Evolutionary conservation across 1,140 invertebrate genomes (phyloP).

Genomic region (Aphis craccivora): DNA sequence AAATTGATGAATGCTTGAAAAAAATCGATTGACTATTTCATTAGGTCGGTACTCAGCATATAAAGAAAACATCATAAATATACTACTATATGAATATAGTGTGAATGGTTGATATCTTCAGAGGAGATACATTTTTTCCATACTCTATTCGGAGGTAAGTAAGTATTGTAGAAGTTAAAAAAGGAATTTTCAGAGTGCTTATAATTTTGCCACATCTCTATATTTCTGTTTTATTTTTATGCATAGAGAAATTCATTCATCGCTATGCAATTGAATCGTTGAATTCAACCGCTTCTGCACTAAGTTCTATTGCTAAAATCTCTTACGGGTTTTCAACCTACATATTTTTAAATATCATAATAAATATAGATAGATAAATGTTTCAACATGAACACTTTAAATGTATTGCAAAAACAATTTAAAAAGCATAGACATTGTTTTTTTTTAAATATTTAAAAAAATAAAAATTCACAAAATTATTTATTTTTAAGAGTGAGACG

Average conservation of each 20-base stretch:
- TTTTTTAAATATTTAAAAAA: neutral
- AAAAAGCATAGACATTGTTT: neutral
- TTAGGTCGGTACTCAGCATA: neutral
- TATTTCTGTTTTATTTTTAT: no score
- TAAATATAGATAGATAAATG: no score
- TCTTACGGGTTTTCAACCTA: neutral
- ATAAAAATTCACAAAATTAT: neutral
- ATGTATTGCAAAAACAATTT: neutral
- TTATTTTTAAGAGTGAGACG: neutral
- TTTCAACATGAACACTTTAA: neutral
- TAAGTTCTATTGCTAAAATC: neutral
- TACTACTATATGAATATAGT: no score
- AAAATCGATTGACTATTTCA: neutral
- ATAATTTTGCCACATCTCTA: no score
- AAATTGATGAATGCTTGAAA: neutral
- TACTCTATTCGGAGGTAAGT: neutral
- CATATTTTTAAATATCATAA: no score
- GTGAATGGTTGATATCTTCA: no score
- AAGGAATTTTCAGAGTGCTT: neutral
- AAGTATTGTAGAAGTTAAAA: neutral
- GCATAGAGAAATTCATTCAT: neutral
- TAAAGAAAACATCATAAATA: neutral
- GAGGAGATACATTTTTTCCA: neutral
- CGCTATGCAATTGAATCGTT: neutral
- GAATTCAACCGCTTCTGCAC: neutral